Evolutionary conservation across 2,113 vertebrate species (phyloP), one percentile per base, ranked within the genome.

Genomic region (Gasterosteus aculeatus): DNA sequence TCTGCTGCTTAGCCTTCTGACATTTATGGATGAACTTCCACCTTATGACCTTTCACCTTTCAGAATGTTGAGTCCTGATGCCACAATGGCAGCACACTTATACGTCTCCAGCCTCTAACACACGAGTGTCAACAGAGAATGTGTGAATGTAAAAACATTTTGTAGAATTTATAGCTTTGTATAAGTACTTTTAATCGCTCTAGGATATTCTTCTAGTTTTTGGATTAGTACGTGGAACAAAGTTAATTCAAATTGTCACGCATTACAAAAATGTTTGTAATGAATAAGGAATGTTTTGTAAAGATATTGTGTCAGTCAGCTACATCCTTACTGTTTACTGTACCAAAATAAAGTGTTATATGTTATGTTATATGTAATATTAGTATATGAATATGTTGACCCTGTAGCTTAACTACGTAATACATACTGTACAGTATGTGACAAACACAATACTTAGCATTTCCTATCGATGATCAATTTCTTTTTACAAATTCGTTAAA

Each of bases 51-150:
- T 86, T 69, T 90, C 66, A 90, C 83, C 87, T 87, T 22, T 70
- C 6, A 83, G 91, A 91, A 92, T 91, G 90, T 91, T 5, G 86
- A 82, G 75, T 69, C 59, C 58, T 12, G 44, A 71, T 75, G 88
- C 33, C 51, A 87, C 64, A 54, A 26, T 16, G 31, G 41, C 59
- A n/a, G 70, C 33, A 8, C 69, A 56, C 75, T 49, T 15, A 14
- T 4, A 44, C 49, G 6, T 54, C 64, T 54, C 53, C 53, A 39
- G 53, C 53, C 53, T 56, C 22, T 26, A 38, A 72, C 85, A 90
- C 16, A 0, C 38, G 10, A n/a, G 77, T 84, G 85, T 81, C 78
- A 86, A 57, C 67, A 54, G 54, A 69, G 4, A 60, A 77, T 29
- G 75, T 75, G 79, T 57, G 53, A 84, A 77, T 44, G 51, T 39